Base-by-base conservation (phyloP, 2,113 vertebrate species). In the Corvus cornix region DNA sequence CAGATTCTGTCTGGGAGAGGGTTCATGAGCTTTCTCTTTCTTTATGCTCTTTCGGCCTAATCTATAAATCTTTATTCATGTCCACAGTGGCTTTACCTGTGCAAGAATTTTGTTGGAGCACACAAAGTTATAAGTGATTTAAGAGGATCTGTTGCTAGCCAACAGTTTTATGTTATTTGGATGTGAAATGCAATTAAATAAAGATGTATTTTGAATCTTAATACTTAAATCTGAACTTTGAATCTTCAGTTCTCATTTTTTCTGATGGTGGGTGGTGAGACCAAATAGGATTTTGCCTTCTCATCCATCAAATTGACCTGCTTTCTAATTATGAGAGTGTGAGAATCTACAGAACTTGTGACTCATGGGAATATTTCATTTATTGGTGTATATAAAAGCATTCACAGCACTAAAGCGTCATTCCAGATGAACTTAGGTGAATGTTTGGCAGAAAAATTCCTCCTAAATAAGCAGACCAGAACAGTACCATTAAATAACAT, bases 311-410 rank as follows among this genome's bases (percentile, higher is more conserved):
- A 69, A 63, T 16, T 95, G 95, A 92, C 82, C 62, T 95, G 56
- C 95, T 96, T 97, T 87, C 78, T 97, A 97, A 97, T 97, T 97
- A 97, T 89, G 78, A 73, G 85, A 94, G 56, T 96, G 92, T 94
- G 62, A 66, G 69, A 90, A 92, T 95, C 93, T 94, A 82, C 41
- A 91, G 82, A 92, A 92, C 72, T 97, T 87, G 64, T 89, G 88
- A 68, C 56, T 98, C 97, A 96, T 97, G 87, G 94, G 88, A 63
- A 74, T 52, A 19, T 94, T 97, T 97, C 90, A 92, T 90, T 96
- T 97, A 95, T 80, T 84, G 62, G 90, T 96, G 87, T 89, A 93
- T 83, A 89, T 94, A 91, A 96, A 97, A 96, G 74, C 79, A 92
- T 96, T 96, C 84, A 74, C 75, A 93, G 86, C 90, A 93, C 84